phyloP scores from a whole-genome alignment of 2,888 invertebrate genomes.

The Apodemia duryi region DNA sequence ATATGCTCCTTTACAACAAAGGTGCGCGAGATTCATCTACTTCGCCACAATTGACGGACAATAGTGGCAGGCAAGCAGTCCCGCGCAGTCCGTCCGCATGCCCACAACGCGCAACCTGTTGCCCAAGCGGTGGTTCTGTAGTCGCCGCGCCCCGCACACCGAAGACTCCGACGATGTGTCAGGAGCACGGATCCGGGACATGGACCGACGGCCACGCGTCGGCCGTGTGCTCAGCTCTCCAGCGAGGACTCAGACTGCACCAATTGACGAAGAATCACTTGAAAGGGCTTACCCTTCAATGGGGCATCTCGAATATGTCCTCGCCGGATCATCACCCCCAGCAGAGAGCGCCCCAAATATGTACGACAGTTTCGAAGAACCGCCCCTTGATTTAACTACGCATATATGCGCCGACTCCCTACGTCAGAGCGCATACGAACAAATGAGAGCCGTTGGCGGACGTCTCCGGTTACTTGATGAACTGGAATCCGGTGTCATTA shows the following conservation, averaged over 20 bases:
- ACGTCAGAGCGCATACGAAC: slow-evolving; percentile 85
- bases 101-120: slow-evolving; percentile 61
- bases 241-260: slow-evolving; percentile 40
- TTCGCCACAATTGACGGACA: slow-evolving; percentile 56
- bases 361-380: slow-evolving; percentile 89
- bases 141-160: slow-evolving; percentile 51
- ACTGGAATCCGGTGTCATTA: slow-evolving; percentile 83
- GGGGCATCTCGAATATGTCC: slow-evolving; percentile 87
- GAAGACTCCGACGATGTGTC: slow-evolving; percentile 48
- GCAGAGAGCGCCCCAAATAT: slow-evolving; percentile 89
- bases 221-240: slow-evolving; percentile 49
- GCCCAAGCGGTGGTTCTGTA: slow-evolving; percentile 61
- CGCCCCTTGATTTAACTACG: slow-evolving; percentile 83
- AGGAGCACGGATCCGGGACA: slow-evolving; percentile 42
- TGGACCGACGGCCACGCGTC: slow-evolving; percentile 52
- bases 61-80: slow-evolving; percentile 47
- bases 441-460: slow-evolving; percentile 85
- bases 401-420: slow-evolving; percentile 87
- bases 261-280: slow-evolving; percentile 70
- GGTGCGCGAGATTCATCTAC: slow-evolving; percentile 55
- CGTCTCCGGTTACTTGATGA: slow-evolving; percentile 85
- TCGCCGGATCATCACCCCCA: slow-evolving; percentile 88
- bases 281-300: slow-evolving; percentile 83
- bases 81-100: slow-evolving; percentile 59
- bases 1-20: slow-evolving; percentile 36